Evolutionary conservation across 2,113 vertebrate species (phyloP).

Genomic region (Ceratotherium simum): DNA sequence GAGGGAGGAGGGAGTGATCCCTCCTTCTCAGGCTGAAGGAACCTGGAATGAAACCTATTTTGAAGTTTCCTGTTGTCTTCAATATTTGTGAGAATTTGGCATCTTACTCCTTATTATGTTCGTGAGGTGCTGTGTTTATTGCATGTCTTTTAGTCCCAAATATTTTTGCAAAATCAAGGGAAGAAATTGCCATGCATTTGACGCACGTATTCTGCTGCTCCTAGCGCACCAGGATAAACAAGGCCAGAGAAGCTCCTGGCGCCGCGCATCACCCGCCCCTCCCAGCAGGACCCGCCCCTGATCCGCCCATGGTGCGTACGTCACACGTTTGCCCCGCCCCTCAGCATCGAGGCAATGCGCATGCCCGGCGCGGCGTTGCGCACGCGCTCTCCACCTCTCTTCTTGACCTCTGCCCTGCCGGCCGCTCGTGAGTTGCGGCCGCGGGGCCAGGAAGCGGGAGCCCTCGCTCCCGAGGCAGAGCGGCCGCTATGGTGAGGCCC

Average conservation of each 20-base stretch:
- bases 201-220: fast-evolving
- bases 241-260: fast-evolving
- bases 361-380: not conserved
- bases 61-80: slow-evolving; percentile 21
- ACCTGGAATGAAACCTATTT: not conserved
- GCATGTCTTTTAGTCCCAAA: not conserved
- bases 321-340: not conserved
- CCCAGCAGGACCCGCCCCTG: not conserved
- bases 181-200: not conserved
- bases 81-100: not conserved
- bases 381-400: slow-evolving; percentile 2
- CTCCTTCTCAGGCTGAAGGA: not conserved
- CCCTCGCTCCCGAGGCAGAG: fast-evolving
- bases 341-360: fast-evolving
- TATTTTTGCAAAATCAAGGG: not conserved
- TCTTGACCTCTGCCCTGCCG: slow-evolving; percentile 63
- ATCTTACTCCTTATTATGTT: not conserved
- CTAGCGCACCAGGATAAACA: no score
- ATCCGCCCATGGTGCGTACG: not conserved
- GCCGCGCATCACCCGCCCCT: fast-evolving
- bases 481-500: slow-evolving; percentile 67
- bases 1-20: not conserved
- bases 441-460: not conserved
- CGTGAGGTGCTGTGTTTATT: not conserved
- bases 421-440: slow-evolving; percentile 51